These are phyloP conservation scores for Girardia tigrina DNA, from an alignment of 2,888 invertebrate species.

Conservation along the genomic window DNA sequence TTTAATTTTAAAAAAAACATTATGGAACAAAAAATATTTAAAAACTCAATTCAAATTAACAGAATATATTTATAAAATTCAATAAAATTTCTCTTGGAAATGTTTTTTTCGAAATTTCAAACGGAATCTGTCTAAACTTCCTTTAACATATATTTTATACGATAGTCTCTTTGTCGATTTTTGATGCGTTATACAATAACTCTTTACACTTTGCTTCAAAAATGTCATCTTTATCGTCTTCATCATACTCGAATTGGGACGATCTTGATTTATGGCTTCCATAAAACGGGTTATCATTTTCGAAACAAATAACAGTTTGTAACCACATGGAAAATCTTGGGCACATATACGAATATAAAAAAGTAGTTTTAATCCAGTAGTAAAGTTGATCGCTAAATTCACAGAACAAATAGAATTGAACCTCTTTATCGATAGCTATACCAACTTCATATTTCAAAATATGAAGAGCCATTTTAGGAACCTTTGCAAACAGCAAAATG, in stretches of 20 bases:
- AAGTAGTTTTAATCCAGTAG: background rate
- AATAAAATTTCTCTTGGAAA: too few relatives aligned
- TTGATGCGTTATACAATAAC: background rate
- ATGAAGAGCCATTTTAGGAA: constrained; percentile 1
- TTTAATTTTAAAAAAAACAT: too few relatives aligned
- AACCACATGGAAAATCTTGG: background rate
- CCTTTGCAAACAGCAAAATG: background rate
- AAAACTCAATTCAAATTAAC: too few relatives aligned
- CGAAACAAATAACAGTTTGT: background rate
- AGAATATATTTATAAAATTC: too few relatives aligned
- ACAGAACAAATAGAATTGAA: background rate
- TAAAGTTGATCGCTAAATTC: constrained; percentile 11
- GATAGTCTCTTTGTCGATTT: constrained; percentile 1
- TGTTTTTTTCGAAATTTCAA: too few relatives aligned
- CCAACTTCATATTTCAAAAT: constrained; percentile 3
- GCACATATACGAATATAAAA: background rate
- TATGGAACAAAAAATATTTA: too few relatives aligned
- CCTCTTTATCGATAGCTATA: background rate
- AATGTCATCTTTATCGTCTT: background rate
- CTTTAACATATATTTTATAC: background rate
- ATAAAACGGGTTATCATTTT: background rate
- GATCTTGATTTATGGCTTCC: background rate
- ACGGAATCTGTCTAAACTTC: too few relatives aligned
- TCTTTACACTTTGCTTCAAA: background rate
- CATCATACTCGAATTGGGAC: background rate